A percentile compares a stretch with the other conserved stretches of the same genome.
These are phyloP conservation scores for Amorpha juglandis DNA, from an alignment of 2,888 invertebrate genomes.

Conservation along the genomic window DNA sequence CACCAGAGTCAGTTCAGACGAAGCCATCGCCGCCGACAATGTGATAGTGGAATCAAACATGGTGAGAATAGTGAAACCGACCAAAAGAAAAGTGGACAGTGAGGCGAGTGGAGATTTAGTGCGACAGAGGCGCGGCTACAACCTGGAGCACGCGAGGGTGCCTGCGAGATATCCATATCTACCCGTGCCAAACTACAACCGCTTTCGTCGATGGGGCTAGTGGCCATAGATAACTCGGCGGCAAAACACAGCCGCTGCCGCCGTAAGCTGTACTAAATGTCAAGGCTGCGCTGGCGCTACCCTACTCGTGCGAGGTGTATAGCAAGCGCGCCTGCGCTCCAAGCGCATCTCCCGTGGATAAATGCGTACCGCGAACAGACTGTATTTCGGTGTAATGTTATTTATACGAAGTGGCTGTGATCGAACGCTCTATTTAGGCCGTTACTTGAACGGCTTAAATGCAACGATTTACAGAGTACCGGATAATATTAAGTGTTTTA, in stretches of 20 bases:
- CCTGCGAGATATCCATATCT: conserved; percentile 79
- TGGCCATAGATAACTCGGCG: conserved; percentile 46
- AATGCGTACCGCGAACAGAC: conserved; percentile 52
- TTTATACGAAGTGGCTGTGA: conserved; percentile 78
- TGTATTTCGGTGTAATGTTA: conserved; percentile 60
- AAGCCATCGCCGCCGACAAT: conserved; percentile 69
- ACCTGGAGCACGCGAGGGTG: conserved; percentile 79
- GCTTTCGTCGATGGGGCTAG: conserved; percentile 80
- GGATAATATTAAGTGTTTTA: conserved; percentile 27
- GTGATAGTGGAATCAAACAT: conserved; percentile 76
- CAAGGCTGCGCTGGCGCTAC: conserved; percentile 72
- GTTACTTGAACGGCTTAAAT: conserved; percentile 54
- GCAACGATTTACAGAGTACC: conserved; percentile 64
- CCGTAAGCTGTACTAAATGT: conserved; percentile 64
- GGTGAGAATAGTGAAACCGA: conserved; percentile 67
- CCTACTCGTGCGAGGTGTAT: conserved; percentile 38
- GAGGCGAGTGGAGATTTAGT: conserved; percentile 60
- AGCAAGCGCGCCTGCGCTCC: conserved; percentile 49
- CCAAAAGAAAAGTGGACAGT: conserved; percentile 51
- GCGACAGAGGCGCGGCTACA: conserved; percentile 75
- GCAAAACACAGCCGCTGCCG: conserved; percentile 41
- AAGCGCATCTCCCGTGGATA: conserved; percentile 52
- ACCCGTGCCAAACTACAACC: conserved; percentile 71
- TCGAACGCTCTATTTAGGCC: conserved; percentile 66
- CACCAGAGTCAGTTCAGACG: conserved; percentile 69